Percentiles rank a stretch among this genome's conserved stretches.
phyloP scores from a whole-genome alignment of 2,113 vertebrate genomes.

The Rattus rattus region DNA sequence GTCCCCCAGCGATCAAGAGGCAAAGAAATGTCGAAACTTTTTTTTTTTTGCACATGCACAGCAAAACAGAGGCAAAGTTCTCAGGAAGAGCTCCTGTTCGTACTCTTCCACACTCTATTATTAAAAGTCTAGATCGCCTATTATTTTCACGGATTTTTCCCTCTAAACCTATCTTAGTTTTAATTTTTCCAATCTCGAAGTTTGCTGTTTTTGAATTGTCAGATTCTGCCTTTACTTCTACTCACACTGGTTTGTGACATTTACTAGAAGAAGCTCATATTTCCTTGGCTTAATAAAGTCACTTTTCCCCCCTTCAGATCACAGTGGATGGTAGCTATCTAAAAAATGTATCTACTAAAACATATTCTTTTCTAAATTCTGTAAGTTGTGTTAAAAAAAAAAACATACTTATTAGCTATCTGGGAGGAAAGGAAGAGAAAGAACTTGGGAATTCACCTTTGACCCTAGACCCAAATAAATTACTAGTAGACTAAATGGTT shows the following conservation, averaged over 20 bases:
- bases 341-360: slow-evolving; percentile 12
- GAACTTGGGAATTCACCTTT: background rate
- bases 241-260: background rate
- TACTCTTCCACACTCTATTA: background rate
- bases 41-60: slow-evolving; percentile 42
- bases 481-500: slow-evolving; percentile 31
- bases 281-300: background rate
- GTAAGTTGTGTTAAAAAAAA: slow-evolving; percentile 4
- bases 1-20: slow-evolving; percentile 58
- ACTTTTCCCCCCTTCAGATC: background rate
- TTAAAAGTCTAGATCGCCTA: slow-evolving; percentile 28
- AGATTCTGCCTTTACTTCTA: background rate
- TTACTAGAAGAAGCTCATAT: background rate
- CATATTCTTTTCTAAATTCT: background rate
- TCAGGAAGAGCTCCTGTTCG: background rate
- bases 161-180: slow-evolving; percentile 20
- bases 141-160: background rate
- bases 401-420: slow-evolving; percentile 11
- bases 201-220: slow-evolving; percentile 18
- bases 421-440: background rate
- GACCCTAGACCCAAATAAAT: background rate
- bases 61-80: slow-evolving; percentile 37
- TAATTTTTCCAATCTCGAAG: background rate
- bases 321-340: background rate
- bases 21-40: slow-evolving; percentile 53